Base-by-base conservation (phyloP, 2,113 vertebrate species). In the Dolichallabes microphthalmus region DNA sequence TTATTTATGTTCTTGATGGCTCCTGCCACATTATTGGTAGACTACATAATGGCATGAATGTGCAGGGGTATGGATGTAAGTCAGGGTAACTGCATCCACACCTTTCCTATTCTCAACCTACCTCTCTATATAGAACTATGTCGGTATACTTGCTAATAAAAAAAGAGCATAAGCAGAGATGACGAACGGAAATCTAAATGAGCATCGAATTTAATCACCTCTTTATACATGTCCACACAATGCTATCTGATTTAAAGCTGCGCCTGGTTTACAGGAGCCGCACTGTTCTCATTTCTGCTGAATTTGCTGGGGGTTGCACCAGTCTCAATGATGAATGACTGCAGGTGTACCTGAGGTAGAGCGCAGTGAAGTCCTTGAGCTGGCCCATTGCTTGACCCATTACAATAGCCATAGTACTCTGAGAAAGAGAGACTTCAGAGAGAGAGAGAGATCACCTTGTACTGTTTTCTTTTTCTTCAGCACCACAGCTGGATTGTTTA, bases 301-400 rank as follows among this genome's bases (percentile, higher is more conserved):
- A 71, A 63, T 30, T 39, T 52, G 64, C 66, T 79, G 60, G 6
- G 35, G 81, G 52, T 78, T 58, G 57, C 71, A 69, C 12, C 45
- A 68, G 84, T 61, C 80, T 86, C 11, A 69, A 84, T 91, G 88
- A 90, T 88, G 77, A 90, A 90, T 90, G 88, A 90, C 84, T 88
- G 90, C 87, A 90, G 89, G 91, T 90, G 87, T 80, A 60, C 45
- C 68, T 75, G 45, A 74, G 50, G 69, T 50, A 22, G 73, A 82
- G 13, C 11, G 52, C 35, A 61, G 57, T 45, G 25, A 35, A 76
- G 80, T 80, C 82, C 76, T 87, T 84, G 64, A 80, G 77, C 74
- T 14, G 60, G 50, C 58, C 81, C 30, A 30, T 80, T 6, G 52
- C 68, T 53, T 80, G 82, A 87, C 82, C 86, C 80, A 76, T 80